Base-by-base conservation (phyloP, 2,888 invertebrate species). In the Apamea anceps region DNA sequence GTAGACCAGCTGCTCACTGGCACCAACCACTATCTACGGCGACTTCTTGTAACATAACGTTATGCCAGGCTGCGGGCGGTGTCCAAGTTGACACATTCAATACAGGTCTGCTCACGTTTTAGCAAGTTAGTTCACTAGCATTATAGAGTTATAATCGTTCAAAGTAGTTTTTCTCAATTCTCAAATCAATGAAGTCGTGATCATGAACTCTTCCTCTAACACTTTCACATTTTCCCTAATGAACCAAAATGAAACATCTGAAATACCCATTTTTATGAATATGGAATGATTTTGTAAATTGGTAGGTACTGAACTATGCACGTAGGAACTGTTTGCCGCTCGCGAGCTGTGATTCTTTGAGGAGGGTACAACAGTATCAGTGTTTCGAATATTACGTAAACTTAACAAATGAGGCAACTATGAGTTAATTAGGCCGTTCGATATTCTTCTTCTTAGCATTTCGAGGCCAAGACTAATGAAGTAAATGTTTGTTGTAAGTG, bases 301-400 rank as follows among this genome's bases (percentile, higher is more conserved):
- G 28, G 12, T 32, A 32, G 28, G 12, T 32, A 32, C 25, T 73
- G 28, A 25, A 15, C 15, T 25, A 32, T 48, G 48, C 28, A 21
- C 13, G 13, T 70, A 54, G 28, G 10, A 7, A 67, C 18, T 32
- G 6, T 7, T 32, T 12, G 25, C 45, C 18, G 32, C 25, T 32
- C 15, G 25, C 54, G 25, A 51, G 54, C 32, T 42, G 13, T 2
- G 21, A 25, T 28, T 25, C 28, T 51, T 51, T 25, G 21, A 25
- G 8, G 21, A 54, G n/a, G 28, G 28, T 70, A 8, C 54, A 15
- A 32, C 42, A 57, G 25, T 45, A 54, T 28, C 28, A 57, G 72
- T 25, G 37, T 42, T 70, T 42, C 28, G 8, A 75, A 15, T 71
- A 42, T 54, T 71, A 71, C 62, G n/a, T 75, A 12, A 51, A 63